These are phyloP conservation scores for Hoplostethus mediterraneus DNA, from an alignment of 2,797 vertebrate genomes.

Conservation along the genomic window DNA sequence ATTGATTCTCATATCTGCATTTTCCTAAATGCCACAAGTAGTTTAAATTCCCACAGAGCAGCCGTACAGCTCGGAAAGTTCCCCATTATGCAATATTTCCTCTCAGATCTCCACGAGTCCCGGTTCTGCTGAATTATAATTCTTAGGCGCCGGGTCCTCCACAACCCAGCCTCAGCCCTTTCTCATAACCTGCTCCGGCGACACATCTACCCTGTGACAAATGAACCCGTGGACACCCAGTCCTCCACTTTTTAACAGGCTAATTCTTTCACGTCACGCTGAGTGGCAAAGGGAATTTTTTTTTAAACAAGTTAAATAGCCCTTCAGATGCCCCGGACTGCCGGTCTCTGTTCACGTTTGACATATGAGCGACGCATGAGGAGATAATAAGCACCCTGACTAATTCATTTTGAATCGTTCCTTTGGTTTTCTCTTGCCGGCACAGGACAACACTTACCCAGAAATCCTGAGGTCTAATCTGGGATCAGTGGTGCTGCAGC, in stretches of 20 bases:
- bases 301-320: constrained; percentile 76
- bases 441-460: constrained; percentile 93
- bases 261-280: constrained; percentile 69
- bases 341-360: constrained; percentile 57
- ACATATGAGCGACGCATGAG: constrained; percentile 65
- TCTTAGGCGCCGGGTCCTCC: constrained; percentile 34
- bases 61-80: constrained; percentile 43
- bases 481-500: constrained; percentile 92
- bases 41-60: constrained; percentile 47
- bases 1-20: constrained; percentile 21
- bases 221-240: constrained; percentile 60
- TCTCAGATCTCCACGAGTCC: constrained; percentile 38
- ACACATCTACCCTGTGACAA: constrained; percentile 64
- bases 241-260: constrained; percentile 60
- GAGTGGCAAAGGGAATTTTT: constrained; percentile 64
- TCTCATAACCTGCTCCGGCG: constrained; percentile 45
- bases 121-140: constrained; percentile 47
- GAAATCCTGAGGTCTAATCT: constrained; percentile 93
- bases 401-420: constrained; percentile 68
- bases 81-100: constrained; percentile 53
- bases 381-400: constrained; percentile 65
- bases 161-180: constrained; percentile 33
- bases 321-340: constrained; percentile 65
- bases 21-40: constrained; percentile 35
- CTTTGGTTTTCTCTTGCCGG: constrained; percentile 25